phyloP scores from a whole-genome alignment of 2,113 vertebrate genomes.

The Furnarius figulus region DNA sequence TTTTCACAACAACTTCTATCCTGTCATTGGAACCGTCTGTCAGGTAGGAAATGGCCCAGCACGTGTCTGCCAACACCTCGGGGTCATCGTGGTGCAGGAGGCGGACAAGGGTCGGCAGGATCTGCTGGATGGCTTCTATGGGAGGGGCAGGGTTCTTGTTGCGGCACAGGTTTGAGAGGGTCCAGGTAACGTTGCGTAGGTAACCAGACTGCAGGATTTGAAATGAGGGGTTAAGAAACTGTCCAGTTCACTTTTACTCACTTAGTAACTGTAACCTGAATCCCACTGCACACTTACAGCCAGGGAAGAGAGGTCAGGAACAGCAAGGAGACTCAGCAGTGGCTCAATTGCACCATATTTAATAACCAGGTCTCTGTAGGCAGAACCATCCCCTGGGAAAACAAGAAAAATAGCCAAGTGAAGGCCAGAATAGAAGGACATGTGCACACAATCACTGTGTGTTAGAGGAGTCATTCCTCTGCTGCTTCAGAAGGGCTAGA shows the following conservation, averaged over 20 bases:
- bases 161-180: constrained; percentile 95
- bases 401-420: not conserved
- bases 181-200: constrained; percentile 94
- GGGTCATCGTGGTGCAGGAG: constrained; percentile 83
- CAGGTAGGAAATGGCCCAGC: constrained; percentile 93
- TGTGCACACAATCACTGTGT: not conserved
- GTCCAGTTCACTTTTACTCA: not conserved
- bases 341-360: constrained; percentile 85
- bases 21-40: constrained; percentile 91
- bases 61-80: constrained; percentile 87
- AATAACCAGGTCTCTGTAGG: constrained; percentile 89
- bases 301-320: constrained; percentile 82
- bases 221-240: not conserved
- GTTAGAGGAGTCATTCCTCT: not conserved
- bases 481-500: not conserved
- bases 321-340: constrained; percentile 80
- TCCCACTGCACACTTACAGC: constrained; percentile 78
- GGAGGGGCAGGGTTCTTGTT: constrained; percentile 97
- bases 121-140: constrained; percentile 83
- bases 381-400: constrained; percentile 86
- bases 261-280: not conserved
- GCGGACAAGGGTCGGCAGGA: constrained; percentile 84
- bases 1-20: constrained; percentile 89
- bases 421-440: not conserved
- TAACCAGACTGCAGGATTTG: constrained; percentile 79